These are phyloP conservation scores for Linnaemya tessellans DNA, from an alignment of 2,888 invertebrate species.

Conservation along the genomic window DNA sequence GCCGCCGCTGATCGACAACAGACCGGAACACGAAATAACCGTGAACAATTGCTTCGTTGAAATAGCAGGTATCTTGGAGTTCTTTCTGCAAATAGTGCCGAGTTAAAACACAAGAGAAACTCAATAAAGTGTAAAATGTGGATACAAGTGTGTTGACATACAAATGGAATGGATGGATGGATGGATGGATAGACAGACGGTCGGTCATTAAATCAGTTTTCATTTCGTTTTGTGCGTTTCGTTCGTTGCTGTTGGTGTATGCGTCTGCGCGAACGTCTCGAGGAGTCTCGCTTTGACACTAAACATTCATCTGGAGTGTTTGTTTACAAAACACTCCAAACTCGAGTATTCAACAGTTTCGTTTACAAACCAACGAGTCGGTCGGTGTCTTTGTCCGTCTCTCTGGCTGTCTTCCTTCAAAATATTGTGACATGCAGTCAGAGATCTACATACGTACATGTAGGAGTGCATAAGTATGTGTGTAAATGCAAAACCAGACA, in stretches of 20 bases:
- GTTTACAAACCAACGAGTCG: constrained; percentile 38
- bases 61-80: constrained; percentile 83
- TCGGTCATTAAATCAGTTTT: constrained; percentile 32
- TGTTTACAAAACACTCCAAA: constrained; percentile 81
- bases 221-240: background rate
- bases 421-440: background rate
- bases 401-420: constrained; percentile 8
- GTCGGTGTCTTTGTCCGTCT: background rate
- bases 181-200: constrained; percentile 14
- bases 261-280: constrained; percentile 44
- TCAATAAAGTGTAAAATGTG: background rate
- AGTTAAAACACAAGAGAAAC: constrained; percentile 7
- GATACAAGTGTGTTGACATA: too few species aligned
- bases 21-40: constrained; percentile 83
- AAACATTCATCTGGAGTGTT: constrained; percentile 74
- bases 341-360: constrained; percentile 62
- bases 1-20: constrained; percentile 82
- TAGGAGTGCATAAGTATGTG: too few species aligned
- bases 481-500: too few species aligned
- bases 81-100: constrained; percentile 78
- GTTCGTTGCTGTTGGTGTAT: background rate
- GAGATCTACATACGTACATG: too few species aligned
- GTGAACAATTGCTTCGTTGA: constrained; percentile 83
- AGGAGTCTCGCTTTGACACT: constrained; percentile 62
- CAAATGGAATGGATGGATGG: background rate